phyloP scores from a whole-genome alignment of 1,140 invertebrate genomes.

The Zaprionus gabonicus region DNA sequence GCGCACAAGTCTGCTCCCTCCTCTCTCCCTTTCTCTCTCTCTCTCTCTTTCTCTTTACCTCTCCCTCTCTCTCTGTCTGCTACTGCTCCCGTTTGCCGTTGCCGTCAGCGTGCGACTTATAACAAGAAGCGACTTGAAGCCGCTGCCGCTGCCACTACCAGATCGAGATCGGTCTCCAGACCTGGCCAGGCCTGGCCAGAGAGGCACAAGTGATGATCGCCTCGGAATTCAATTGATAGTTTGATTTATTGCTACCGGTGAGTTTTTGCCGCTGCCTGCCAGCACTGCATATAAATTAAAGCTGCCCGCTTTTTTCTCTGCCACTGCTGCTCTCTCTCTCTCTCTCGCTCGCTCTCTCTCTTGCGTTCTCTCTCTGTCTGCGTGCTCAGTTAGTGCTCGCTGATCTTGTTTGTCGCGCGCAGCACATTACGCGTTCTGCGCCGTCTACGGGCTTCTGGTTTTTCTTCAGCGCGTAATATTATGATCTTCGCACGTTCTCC shows the following conservation, averaged over 20 bases:
- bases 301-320: conserved; percentile 59
- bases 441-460: conserved; percentile 77
- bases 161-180: conserved; percentile 28
- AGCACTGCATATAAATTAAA: conserved; percentile 76
- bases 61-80: neutral
- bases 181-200: conserved; percentile 39
- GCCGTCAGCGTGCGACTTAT: conserved; percentile 67
- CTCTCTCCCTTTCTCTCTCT: neutral
- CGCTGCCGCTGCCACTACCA: conserved; percentile 8
- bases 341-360: conserved; percentile 1
- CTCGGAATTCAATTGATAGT: conserved; percentile 84
- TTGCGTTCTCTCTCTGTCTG: conserved; percentile 2
- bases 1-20: conserved; percentile 10
- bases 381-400: conserved; percentile 56
- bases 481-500: conserved; percentile 45
- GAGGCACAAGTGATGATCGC: conserved; percentile 77
- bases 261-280: conserved; percentile 60
- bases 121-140: conserved; percentile 64
- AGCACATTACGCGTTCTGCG: conserved; percentile 63
- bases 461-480: conserved; percentile 61
- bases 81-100: conserved; percentile 12
- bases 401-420: conserved; percentile 82
- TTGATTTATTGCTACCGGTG: conserved; percentile 84
- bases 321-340: neutral
- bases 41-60: neutral